Evolutionary conservation across 2,797 vertebrate genomes (phyloP).

Genomic region (Amblyopsis hoosieri): DNA sequence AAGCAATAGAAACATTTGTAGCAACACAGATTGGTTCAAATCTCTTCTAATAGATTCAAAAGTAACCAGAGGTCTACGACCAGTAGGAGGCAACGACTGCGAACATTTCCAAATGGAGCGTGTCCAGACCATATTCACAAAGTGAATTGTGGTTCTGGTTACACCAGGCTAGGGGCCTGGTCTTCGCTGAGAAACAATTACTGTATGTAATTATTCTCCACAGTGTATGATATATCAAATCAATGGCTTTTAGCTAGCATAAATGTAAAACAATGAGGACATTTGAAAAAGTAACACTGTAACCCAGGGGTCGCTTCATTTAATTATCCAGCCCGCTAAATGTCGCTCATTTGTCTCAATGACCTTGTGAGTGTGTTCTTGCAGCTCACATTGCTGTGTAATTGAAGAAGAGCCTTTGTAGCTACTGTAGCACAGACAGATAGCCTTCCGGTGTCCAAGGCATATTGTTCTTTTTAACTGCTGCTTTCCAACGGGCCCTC

Average conservation of each 20-base stretch:
- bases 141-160: no score
- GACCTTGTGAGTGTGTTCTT: slow-evolving; percentile 56
- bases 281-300: slow-evolving; percentile 40
- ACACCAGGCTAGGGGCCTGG: slow-evolving; percentile 9
- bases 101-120: no score
- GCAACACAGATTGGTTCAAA: no score
- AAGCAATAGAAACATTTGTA: no score
- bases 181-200: slow-evolving; percentile 25
- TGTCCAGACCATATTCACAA: no score
- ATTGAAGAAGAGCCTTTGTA: slow-evolving; percentile 38
- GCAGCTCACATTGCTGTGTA: slow-evolving; percentile 52
- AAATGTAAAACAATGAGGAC: slow-evolving; percentile 54
- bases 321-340: slow-evolving; percentile 63
- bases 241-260: slow-evolving; percentile 50
- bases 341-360: slow-evolving; percentile 62
- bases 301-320: slow-evolving; percentile 60
- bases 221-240: slow-evolving; percentile 54
- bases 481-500: not conserved
- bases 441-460: slow-evolving; percentile 14
- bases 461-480: not conserved
- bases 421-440: slow-evolving; percentile 11
- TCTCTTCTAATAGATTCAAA: no score
- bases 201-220: slow-evolving; percentile 45
- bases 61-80: no score
- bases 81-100: no score